Base-by-base conservation (phyloP, 2,888 invertebrate species). In the Hyposoter didymator region DNA sequence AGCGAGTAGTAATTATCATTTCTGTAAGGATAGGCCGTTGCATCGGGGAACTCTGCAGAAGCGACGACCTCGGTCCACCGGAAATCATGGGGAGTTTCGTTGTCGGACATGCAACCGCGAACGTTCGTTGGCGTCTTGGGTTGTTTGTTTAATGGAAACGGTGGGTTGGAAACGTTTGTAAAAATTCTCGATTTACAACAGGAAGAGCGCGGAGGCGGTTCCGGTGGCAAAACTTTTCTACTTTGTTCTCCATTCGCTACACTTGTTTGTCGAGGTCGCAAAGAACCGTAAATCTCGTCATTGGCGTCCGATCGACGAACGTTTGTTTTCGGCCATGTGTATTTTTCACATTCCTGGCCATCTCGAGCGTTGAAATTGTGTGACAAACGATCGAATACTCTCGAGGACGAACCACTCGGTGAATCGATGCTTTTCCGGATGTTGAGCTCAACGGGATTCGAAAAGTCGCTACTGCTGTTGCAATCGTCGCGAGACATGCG, bases 161-260 rank as follows among this genome's bases (percentile, higher is more conserved):
- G 14, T 10, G 67, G n/a, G 2, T 67, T 67, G n/a, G 43, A 49
- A 19, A 73, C 78, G 22, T 84, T 89, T 55, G 89, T 12, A 52
- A 82, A 75, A 74, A 90, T 78, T 39, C 87, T 83, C 70, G 90
- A 84, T 96, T 95, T 90, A 95, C 95, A 87, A n/a, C n/a, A n/a
- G n/a, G n/a, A n/a, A 96, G 97, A 93, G 97, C 97, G 89, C 97
- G 97, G 97, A 0, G 97, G 97, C 43, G 97, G 97, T 4, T 96
- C 96, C 0, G 97, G 97, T 6, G 97, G 97, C 52, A 95, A 87
- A 12, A 85, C 78, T 69, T 84, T 59, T 4, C 28, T 14, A n/a
- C 17, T 43, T 74, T 39, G 22, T n/a, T 32, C 72, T 35, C 49
- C 66, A 19, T 43, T 22, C 1, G 39, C 45, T 17, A 43, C 28